Evolutionary conservation across 2,888 invertebrate species (phyloP), one percentile per base, ranked within the genome.

Genomic region (Leucozona laternaria): DNA sequence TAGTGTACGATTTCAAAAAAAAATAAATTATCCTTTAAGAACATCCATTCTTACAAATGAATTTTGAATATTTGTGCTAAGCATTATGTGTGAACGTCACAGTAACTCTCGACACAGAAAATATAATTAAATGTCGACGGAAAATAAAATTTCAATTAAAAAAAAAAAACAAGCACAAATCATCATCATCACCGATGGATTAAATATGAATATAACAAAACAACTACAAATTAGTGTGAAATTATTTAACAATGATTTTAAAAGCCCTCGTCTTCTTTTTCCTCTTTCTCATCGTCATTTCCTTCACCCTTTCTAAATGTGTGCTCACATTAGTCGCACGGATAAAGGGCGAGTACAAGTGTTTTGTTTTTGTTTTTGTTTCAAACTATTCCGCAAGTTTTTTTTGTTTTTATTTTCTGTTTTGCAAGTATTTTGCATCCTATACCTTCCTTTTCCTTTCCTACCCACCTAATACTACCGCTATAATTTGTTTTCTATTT

Each of bases 301-400:
- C 73, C 57, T 66, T 11, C 20, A 50, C 76, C 45, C 68, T 73
- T 62, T 55, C 40, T 15, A 25, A 37, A 68, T 28, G 45, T 79
- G 70, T 71, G 71, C 53, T 68, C 72, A 62, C 68, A 85, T 85
- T 85, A 85, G 77, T 85, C 57, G 70, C 60, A 45, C n/a, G 79
- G 68, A 83, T 73, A 73, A 81, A 81, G 64, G 73, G 73, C 73
- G 81, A 81, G 55, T 70, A 62, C 77, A 73, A 86, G 78, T 86
- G 85, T 86, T 81, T 81, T 86, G 81, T 86, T 81, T 81, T 81
- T 86, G 81, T 86, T 81, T 86, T 86, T 70, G 64, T 78, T 85
- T 73, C 62, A 73, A 60, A 48, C 76, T 70, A 64, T 78, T 81
- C 77, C 73, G 58, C 57, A 79, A 68, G n/a, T 64, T 17, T 20